Conservation (phyloP, 2,113 vertebrate genomes). For the Anguilla rostrata region DNA sequence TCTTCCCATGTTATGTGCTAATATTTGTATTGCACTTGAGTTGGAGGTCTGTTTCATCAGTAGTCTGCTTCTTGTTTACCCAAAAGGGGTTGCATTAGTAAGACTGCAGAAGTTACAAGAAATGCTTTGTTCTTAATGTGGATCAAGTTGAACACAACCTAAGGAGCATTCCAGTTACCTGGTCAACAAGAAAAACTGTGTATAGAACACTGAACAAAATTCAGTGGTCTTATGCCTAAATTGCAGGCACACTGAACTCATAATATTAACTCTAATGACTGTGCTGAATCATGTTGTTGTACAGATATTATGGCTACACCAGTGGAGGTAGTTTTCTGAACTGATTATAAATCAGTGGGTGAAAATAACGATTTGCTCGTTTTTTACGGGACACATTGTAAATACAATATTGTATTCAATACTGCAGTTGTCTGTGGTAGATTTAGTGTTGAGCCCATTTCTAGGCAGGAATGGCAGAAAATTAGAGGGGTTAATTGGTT, state of each 20-base stretch:
- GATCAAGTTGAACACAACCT: not conserved
- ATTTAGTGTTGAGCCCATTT: not conserved
- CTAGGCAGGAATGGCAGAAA: constrained; percentile 11
- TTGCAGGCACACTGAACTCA: not conserved
- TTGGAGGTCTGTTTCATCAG: not conserved
- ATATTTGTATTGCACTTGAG: not conserved
- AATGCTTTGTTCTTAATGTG: not conserved
- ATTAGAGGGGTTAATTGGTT: constrained; percentile 58
- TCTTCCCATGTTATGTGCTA: not conserved
- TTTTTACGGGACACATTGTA: not conserved
- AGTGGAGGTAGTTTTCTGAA: not conserved
- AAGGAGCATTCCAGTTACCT: too few relatives aligned
- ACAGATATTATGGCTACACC: not conserved
- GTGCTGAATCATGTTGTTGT: not conserved
- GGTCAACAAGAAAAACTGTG: not conserved
- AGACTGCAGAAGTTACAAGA: not conserved
- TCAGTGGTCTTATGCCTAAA: too few relatives aligned
- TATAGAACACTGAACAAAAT: not conserved
- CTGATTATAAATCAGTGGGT: too few relatives aligned
- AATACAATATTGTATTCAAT: too few relatives aligned
- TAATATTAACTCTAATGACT: not conserved
- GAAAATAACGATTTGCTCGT: too few relatives aligned
- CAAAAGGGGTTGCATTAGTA: not conserved
- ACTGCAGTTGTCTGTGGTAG: too few relatives aligned
- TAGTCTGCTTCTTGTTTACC: not conserved